A percentile compares a stretch with the other conserved stretches of the same genome.
Conservation (phyloP, 1,140 invertebrate genomes). For the Atta texana region DNA sequence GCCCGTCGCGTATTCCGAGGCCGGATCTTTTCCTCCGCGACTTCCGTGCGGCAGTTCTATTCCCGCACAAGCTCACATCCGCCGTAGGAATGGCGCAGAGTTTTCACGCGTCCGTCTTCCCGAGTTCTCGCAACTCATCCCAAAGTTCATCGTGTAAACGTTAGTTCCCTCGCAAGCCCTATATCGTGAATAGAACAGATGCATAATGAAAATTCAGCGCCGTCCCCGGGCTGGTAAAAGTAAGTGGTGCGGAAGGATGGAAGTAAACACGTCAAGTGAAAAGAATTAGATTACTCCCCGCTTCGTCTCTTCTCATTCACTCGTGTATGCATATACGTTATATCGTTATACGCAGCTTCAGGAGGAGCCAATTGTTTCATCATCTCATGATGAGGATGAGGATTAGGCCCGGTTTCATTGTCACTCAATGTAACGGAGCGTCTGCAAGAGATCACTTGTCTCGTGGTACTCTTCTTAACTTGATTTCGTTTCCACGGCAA, state of each 20-base stretch:
- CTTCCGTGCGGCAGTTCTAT: neutral
- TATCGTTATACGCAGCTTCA: neutral
- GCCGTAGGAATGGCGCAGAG: neutral
- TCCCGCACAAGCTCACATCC: constrained; percentile 33
- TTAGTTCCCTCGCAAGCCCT: constrained; percentile 5
- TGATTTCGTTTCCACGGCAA: constrained; percentile 81
- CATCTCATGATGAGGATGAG: constrained; percentile 71
- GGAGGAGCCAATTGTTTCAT: constrained; percentile 78
- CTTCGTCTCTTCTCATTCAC: neutral
- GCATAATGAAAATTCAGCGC: constrained; percentile 71
- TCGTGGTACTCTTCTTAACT: constrained; percentile 75
- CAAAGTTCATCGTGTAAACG: constrained; percentile 9
- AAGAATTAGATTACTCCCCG: constrained; percentile 59
- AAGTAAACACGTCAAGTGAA: constrained; percentile 59
- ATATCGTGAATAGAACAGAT: constrained; percentile 10
- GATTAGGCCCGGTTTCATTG: constrained; percentile 81
- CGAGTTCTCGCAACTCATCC: constrained; percentile 5
- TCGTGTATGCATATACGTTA: constrained; percentile 3
- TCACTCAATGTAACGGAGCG: constrained; percentile 79
- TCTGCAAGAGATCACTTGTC: constrained; percentile 80
- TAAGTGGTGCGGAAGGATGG: constrained; percentile 48
- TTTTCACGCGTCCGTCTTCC: constrained; percentile 12
- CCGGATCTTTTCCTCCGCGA: constrained; percentile 31
- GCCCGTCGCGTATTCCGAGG: neutral
- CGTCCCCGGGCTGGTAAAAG: constrained; percentile 25